Conservation (phyloP, 2,113 vertebrate genomes). For the Megaceryle torquata region DNA sequence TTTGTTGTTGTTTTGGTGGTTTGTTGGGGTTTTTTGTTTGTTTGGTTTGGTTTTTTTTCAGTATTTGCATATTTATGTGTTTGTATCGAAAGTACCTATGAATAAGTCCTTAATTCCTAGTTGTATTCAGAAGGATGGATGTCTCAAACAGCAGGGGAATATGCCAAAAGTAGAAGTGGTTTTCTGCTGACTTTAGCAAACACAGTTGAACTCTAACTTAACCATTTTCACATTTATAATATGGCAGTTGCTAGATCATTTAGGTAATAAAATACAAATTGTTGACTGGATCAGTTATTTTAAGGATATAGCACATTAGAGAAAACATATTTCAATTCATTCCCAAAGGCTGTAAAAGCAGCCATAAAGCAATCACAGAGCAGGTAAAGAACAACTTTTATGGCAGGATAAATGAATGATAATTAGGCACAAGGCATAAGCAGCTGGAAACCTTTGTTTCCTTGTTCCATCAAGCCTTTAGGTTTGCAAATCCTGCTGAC, state of each 20-base stretch:
- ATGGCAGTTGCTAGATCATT: not conserved
- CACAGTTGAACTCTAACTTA: not conserved
- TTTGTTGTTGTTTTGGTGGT: too few relatives aligned
- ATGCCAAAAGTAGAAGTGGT: not conserved
- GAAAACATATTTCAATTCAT: conserved; percentile 35
- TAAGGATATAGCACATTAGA: conserved; percentile 26
- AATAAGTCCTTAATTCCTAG: not conserved
- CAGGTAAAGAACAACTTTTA: conserved; percentile 33
- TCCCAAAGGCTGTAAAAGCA: conserved; percentile 48
- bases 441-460: conserved; percentile 5
- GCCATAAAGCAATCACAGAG: conserved; percentile 58
- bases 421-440: conserved; percentile 39
- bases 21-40: too few relatives aligned
- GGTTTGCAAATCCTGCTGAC: conserved; percentile 1
- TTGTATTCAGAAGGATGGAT: not conserved
- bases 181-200: conserved; percentile 6
- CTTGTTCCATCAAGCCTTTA: not conserved
- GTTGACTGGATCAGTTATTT: conserved; percentile 40
- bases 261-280: conserved; percentile 50
- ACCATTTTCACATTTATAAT: conserved; percentile 6
- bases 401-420: conserved; percentile 37
- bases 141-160: not conserved
- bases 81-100: not conserved
- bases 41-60: not conserved
- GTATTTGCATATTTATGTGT: not conserved